Base-by-base conservation (phyloP, 2,888 invertebrate genomes). In the Endotricha flammealis region DNA sequence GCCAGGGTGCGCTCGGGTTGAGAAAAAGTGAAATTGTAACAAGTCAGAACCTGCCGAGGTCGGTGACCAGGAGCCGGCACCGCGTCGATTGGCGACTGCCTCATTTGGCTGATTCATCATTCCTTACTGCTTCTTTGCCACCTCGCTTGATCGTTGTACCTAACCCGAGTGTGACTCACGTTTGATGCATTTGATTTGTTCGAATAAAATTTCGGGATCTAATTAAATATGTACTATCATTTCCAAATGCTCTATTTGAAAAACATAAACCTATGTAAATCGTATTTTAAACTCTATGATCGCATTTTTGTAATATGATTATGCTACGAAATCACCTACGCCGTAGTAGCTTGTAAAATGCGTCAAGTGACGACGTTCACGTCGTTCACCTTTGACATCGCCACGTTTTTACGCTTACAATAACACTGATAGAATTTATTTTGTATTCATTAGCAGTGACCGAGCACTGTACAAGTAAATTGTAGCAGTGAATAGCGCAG, bases 11-110 rank as follows among this genome's bases (percentile, higher is more conserved):
- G 20, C 20, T 41, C 28, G 38, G 28, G 37, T 50, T 53, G 46
- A 47, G 63, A 75, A 81, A 81, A 83, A 85, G 80, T 81, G 78
- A 82, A 85, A 81, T 66, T 75, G 73, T 75, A 80, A 71, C 85
- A 80, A 73, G 83, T 80, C 65, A 61, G 72, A 81, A 82, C 85
- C 79, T 78, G 85, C 69, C 63, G 74, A 63, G 85, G 82, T 83
- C 83, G 75, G 66, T 78, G 85, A 83, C 83, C 83, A 81, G 65
- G 46, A 47, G 42, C 50, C 56, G 52, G 50, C 61, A 59, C 50
- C 54, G 47, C 49, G 29, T 42, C 58, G 58, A 57, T 67, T 64
- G 70, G 72, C 70, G 66, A 70, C 65, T 64, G 68, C 67, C 64
- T 63, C 65, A 64, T 68, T 64, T 65, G 58, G 54, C 65, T 75